A percentile compares a stretch with the other conserved stretches of the same genome.
Conservation (phyloP, 35 echinoderm and acorn worm species). For the Lytechinus pictus region DNA sequence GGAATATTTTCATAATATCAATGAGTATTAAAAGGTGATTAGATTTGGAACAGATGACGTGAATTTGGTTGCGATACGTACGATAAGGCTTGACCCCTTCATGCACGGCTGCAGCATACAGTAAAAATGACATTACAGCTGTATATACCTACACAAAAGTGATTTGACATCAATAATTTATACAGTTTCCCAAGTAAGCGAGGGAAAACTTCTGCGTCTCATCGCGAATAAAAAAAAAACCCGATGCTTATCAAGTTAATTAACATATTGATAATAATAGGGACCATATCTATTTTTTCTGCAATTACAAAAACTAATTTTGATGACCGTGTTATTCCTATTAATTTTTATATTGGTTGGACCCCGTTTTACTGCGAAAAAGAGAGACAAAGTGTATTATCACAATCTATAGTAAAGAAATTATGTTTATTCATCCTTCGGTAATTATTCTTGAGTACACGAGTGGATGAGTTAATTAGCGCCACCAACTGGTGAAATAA, state of each 20-base stretch:
- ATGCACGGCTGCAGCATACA: background rate
- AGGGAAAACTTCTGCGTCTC: too few species aligned
- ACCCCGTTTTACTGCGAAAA: too few species aligned
- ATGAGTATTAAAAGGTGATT: background rate
- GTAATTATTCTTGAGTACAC: background rate
- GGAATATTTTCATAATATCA: conserved; percentile 20
- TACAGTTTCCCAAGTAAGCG: too few species aligned
- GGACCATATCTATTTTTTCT: too few species aligned
- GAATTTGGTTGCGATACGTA: background rate
- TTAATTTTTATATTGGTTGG: too few species aligned
- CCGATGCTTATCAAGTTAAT: too few species aligned
- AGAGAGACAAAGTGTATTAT: too few species aligned
- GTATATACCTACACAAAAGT: background rate
- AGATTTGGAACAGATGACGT: conserved; percentile 11
- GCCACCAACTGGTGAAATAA: conserved; percentile 10
- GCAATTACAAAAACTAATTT: too few species aligned
- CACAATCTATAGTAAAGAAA: too few species aligned
- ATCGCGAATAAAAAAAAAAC: too few species aligned
- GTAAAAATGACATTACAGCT: background rate
- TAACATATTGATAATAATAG: too few species aligned
- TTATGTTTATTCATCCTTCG: background rate
- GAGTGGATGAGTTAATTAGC: background rate
- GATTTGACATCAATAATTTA: background rate
- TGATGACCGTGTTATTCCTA: too few species aligned
- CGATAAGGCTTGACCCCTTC: background rate